Evolutionary conservation across 2,113 vertebrate genomes (phyloP).

Genomic region (Casuarius casuarius): DNA sequence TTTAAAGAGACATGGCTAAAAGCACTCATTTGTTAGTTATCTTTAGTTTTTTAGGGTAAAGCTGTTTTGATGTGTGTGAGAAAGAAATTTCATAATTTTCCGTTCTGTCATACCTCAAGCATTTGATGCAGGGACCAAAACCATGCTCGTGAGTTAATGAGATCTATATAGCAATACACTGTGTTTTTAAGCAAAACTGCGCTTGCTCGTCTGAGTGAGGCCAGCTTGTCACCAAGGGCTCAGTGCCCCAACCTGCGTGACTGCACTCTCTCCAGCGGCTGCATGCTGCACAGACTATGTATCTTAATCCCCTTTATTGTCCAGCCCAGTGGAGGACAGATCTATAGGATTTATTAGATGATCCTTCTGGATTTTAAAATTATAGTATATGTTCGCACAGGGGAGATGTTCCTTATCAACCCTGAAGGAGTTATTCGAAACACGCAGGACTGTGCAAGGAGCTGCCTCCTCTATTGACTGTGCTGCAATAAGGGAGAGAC

Average conservation of each 20-base stretch:
- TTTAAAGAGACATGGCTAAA: background rate
- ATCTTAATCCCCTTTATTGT: background rate
- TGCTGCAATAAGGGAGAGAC: background rate
- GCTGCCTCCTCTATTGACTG: background rate
- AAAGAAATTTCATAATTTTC: background rate
- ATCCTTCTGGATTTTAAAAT: background rate
- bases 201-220: background rate
- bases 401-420: background rate
- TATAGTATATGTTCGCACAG: background rate
- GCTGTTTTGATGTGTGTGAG: background rate
- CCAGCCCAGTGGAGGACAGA: background rate
- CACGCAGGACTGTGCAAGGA: background rate
- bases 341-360: background rate
- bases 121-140: background rate
- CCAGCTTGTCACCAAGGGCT: background rate
- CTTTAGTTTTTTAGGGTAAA: background rate
- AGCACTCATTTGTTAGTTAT: background rate
- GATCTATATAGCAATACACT: background rate
- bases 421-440: background rate
- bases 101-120: conserved; percentile 25
- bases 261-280: background rate
- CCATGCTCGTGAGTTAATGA: background rate
- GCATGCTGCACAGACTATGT: background rate
- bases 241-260: background rate
- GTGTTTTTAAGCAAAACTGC: background rate